phyloP scores from a whole-genome alignment of 2,797 vertebrate species.

The Tangara arthus region DNA sequence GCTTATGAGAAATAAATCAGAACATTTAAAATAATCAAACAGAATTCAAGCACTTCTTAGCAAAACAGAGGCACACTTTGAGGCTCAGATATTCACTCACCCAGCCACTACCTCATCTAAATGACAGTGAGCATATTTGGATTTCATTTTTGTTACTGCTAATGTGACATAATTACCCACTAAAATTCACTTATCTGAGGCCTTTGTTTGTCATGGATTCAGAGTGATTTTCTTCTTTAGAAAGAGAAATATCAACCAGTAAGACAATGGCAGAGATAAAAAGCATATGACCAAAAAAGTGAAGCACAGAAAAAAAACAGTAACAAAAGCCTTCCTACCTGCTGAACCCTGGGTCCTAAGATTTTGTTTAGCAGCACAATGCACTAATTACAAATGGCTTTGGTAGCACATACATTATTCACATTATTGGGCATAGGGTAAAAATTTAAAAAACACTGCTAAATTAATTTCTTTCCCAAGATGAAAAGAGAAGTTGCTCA shows the following conservation, averaged over 20 bases:
- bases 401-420: background rate
- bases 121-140: background rate
- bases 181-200: background rate
- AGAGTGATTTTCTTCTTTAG: background rate
- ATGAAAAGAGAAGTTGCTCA: background rate
- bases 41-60: background rate
- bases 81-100: background rate
- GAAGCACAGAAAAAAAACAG: background rate
- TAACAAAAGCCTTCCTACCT: background rate
- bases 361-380: background rate
- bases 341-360: background rate
- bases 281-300: background rate
- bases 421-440: background rate
- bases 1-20: background rate
- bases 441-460: background rate
- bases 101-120: background rate
- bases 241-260: background rate
- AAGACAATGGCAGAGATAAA: background rate
- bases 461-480: slow-evolving; percentile 2
- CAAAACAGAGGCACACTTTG: background rate
- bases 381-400: background rate
- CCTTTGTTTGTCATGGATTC: background rate
- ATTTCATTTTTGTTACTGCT: background rate
- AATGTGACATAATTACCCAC: background rate
- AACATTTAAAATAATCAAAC: background rate